Base-by-base conservation (phyloP, 2,113 vertebrate species). In the Sinocyclocheilus anophthalmus region DNA sequence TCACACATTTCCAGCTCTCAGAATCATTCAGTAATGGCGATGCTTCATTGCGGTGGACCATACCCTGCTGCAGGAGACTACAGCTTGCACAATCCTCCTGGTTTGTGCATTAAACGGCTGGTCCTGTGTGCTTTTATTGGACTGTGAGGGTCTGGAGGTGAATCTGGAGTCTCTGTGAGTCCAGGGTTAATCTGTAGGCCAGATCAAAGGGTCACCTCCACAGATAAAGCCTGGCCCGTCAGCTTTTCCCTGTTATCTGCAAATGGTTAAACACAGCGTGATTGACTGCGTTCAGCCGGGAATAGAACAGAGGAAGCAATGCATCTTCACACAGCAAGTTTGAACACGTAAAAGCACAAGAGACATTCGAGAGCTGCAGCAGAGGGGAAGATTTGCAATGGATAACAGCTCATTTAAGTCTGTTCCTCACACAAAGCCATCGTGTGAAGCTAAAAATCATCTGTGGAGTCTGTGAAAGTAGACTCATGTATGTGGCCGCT, bases 171-270 rank as follows among this genome's bases (percentile, higher is more conserved):
- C 86, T 88, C 86, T 92, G 89, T 91, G 88, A 91, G 82, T 88
- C 81, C 16, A 0, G 87, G 92, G 92, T 94, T 92, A 93, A 94
- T 93, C 93, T 93, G 80, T 22, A 86, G 92, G 80, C 88, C 88
- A 89, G 92, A 94, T 94, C 92, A 93, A 93, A 93, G 92, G 93
- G 91, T 93, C 93, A 91, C 90, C 88, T 90, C 91, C 85, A 84
- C 86, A 92, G 94, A 94, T 94, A 94, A 94, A 92, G 91, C 89
- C 88, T 24, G 81, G 87, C 14, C 24, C 3, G 33, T 89, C 91
- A 93, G 92, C 85, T 89, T 90, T 86, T 85, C 88, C 24, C 81
- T 11, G 76, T 84, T 91, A 89, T 92, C 94, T 94, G 92, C 91
- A 89, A 93, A 94, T 94, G 89, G 93, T 94, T 94, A 93, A 93